Evolutionary conservation across 2,113 vertebrate genomes (phyloP).

Genomic region (Atherinomorus stipes): DNA sequence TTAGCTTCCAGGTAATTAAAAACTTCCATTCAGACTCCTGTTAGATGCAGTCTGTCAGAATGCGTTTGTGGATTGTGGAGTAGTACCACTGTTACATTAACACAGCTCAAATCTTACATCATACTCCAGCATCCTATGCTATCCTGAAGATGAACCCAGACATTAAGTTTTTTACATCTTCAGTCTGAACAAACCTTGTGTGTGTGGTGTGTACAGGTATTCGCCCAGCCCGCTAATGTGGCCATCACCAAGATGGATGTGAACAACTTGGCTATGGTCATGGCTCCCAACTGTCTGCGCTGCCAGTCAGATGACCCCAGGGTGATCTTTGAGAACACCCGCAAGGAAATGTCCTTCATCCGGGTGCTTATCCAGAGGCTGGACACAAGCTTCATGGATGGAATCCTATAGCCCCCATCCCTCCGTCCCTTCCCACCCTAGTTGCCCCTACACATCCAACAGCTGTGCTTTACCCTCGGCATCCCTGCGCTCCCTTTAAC

Average conservation of each 20-base stretch:
- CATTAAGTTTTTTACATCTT: too few species aligned
- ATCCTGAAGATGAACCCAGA: too few species aligned
- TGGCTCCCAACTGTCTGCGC: conserved; percentile 98
- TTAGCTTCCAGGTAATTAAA: too few species aligned
- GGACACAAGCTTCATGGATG: conserved; percentile 98
- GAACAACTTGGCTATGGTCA: conserved; percentile 98
- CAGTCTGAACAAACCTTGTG: too few species aligned
- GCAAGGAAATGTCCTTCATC: conserved; percentile 99
- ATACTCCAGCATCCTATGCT: too few species aligned
- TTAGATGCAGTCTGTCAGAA: too few species aligned
- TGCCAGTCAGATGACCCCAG: conserved; percentile 96
- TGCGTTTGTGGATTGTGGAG: too few species aligned
- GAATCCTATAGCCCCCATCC: conserved; percentile 87
- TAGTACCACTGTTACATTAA: too few species aligned
- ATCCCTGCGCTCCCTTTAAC: conserved; percentile 37
- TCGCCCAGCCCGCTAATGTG: conserved; percentile 93
- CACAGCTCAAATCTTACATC: too few species aligned
- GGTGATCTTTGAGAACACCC: conserved; percentile 97
- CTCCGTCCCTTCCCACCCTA: background rate
- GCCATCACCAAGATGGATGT: conserved; percentile 97
- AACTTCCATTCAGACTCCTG: too few species aligned
- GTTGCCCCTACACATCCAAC: background rate
- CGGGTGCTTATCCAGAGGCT: conserved; percentile 95
- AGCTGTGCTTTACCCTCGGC: background rate
- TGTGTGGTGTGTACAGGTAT: conserved; percentile 83